phyloP scores from a whole-genome alignment of 1,140 invertebrate genomes.

The Diachasma alloeum region DNA sequence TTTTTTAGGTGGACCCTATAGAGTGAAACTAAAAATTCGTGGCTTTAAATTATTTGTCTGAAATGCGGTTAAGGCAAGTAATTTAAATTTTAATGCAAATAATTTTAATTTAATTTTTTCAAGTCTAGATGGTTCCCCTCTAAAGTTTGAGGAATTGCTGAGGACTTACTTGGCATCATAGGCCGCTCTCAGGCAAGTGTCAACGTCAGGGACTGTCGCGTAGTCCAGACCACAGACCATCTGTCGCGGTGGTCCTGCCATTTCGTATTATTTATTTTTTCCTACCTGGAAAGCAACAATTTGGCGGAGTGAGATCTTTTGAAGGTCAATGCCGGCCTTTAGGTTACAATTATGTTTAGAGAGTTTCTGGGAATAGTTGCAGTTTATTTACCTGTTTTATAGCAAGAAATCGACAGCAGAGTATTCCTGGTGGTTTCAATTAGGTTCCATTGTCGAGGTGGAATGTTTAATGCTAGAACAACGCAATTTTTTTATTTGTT shows the following conservation, averaged over 20 bases:
- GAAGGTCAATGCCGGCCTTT: not conserved
- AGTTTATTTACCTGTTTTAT: not conserved
- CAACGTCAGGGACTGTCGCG: not conserved
- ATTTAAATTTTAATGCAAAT: no score
- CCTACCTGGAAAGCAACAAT: not conserved
- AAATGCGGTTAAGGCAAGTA: no score
- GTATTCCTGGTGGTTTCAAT: no score
- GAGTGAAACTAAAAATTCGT: not conserved
- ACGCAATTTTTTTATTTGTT: no score
- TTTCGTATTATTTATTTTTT: not conserved
- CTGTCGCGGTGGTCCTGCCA: not conserved
- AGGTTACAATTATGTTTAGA: not conserved
- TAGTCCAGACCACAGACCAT: not conserved
- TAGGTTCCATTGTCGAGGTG: no score
- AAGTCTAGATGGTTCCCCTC: not conserved
- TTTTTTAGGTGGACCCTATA: no score
- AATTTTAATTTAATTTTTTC: no score
- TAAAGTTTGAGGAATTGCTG: not conserved
- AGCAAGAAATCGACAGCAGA: not conserved
- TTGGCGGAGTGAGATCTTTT: not conserved
- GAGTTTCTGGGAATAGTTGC: not conserved
- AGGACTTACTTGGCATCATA: slow-evolving; percentile 7
- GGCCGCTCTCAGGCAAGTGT: slow-evolving; percentile 9
- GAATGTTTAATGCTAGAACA: no score
- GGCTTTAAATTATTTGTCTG: not conserved